These are phyloP conservation scores for Gallinago nigripennis DNA, from an alignment of 2,797 vertebrate species.

Conservation along the genomic window DNA sequence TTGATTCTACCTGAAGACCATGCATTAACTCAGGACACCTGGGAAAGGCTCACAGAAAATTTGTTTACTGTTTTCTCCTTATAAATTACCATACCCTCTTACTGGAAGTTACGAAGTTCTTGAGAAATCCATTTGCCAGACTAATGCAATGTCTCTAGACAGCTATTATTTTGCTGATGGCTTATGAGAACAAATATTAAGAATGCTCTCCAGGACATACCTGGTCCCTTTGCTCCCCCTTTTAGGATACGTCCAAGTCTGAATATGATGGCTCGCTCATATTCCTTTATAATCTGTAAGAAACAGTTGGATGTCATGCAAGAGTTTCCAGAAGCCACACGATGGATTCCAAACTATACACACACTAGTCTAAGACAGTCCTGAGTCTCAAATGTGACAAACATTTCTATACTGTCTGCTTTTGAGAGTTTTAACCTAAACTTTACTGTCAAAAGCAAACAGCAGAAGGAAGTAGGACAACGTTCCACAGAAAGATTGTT, in stretches of 20 bases:
- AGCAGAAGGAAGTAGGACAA: neutral
- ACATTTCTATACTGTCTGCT: neutral
- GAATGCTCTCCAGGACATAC: conserved; percentile 68
- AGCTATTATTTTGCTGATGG: neutral
- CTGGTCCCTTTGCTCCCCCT: conserved; percentile 95
- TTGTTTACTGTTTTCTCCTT: neutral
- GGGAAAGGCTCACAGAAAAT: neutral
- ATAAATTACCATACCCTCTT: neutral
- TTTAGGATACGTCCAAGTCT: conserved; percentile 90
- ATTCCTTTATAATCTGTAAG: conserved; percentile 94
- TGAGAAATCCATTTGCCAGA: neutral
- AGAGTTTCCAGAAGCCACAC: neutral
- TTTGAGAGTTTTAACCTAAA: neutral
- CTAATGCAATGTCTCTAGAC: neutral
- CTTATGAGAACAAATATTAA: neutral
- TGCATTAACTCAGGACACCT: neutral
- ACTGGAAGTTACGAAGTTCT: neutral
- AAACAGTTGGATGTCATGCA: neutral
- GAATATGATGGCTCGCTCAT: conserved; percentile 96
- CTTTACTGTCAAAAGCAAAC: neutral
- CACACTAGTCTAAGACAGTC: neutral
- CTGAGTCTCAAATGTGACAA: neutral
- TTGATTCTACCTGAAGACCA: neutral
- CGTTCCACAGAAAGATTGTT: neutral
- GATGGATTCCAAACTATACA: neutral